Evolutionary conservation across 1,140 invertebrate species (phyloP), one percentile per base, ranked within the genome.

Genomic region (Leptinotarsa texana): DNA sequence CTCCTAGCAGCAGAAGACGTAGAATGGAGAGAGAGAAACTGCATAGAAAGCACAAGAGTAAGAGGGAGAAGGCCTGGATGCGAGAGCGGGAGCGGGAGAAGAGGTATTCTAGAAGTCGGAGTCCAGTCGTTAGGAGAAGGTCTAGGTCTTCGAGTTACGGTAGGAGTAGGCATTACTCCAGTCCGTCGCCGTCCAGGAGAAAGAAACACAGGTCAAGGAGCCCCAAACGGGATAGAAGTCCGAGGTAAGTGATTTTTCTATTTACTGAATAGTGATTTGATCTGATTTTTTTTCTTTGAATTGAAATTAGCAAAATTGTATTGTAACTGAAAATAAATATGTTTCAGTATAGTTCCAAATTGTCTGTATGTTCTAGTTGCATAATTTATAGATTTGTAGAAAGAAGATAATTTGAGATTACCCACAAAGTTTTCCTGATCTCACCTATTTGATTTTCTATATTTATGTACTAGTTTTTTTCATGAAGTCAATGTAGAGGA

Each of bases 21-120:
- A 83, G 87, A 71, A 15, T 84, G 82, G 87, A 82, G 15, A 79
- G 82, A 68, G 87, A 86, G 4, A 84, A 84, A 48, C 22, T 72
- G n/a, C 81, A 84, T 71, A 57, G 86, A 47, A 84, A 88, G 76
- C 87, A 88, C 49, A 84, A 86, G 83, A 86, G 70, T 83, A 85
- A 69, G 84, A 86, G 78, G 82, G 86, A 75, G 84, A 87, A 75
- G 61, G 76, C 68, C 22, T 65, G 72, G 57, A 17, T 57, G 51
- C 15, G 51, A 6, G 81, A 75, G 79, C 33, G 33, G 8, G 33
- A 42, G 11, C 87, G 0, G 71, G 81, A 75, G 79, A 72, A 73
- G 75, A 33, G 51, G 33, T 70, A 75, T 47, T 70, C 75, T 3
- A 76, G 80, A 47, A 81, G 78, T 77, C 66, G 80, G 27, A 82